Evolutionary conservation across 2,888 invertebrate genomes (phyloP), one percentile per base, ranked within the genome.

Genomic region (Platycheirus albimanus): DNA sequence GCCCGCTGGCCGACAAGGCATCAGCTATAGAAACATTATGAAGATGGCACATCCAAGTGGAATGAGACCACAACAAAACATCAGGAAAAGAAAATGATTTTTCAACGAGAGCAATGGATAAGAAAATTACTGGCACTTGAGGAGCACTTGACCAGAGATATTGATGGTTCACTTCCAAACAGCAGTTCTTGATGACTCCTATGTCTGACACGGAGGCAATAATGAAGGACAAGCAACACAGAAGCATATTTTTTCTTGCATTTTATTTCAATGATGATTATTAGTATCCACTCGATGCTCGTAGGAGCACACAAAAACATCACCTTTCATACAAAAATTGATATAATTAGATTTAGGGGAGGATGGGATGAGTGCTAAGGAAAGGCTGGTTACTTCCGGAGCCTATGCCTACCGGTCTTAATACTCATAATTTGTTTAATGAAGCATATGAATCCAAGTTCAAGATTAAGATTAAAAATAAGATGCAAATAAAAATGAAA

Each of bases 51-150:
- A 63, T 67, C 19, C 15, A 56, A 56, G 75, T 77, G 58, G 69
- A 28, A 61, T 41, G 30, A 13, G 49, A 5, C 7, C n/a, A n/a
- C n/a, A n/a, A n/a, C n/a, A 30, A 4, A 52, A 13, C 10, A 52
- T 13, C 52, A 70, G 41, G 11, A 49, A 70, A 63, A 67, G 43
- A 66, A 83, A 78, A 78, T 83, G 72, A 72, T 3, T 78, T 78
- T 78, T 83, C 72, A 72, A 71, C 72, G 45, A 72, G 72, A 78
- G 63, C 72, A 8, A 6, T 33, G 83, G 78, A 83, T 83, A 83
- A 78, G 83, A 83, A 83, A 83, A 83, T 83, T 83, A 83, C 78
- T 83, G 78, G 83, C 78, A 83, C 83, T 83, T 83, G 83, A 83
- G 58, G 45, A 83, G 78, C 78, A 83, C 78, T 83, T 83, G 83